Conservation (phyloP, 2,888 invertebrate species). For the Phlogophora meticulosa region DNA sequence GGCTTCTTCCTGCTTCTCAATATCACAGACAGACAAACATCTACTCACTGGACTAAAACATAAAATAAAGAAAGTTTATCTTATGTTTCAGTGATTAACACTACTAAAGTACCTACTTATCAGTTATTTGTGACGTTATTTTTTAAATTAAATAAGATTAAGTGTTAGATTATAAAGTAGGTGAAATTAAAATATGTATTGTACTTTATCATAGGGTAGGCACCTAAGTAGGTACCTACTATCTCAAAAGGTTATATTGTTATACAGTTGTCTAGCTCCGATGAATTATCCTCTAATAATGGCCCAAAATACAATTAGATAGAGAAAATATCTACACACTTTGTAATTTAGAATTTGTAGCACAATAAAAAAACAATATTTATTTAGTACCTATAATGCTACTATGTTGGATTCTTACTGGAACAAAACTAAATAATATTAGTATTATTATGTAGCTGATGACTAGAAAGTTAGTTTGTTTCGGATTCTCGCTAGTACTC, state of each 20-base stretch:
- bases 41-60: conserved; percentile 11
- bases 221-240: conserved; percentile 29
- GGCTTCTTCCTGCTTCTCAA: conserved; percentile 67
- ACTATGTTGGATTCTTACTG: neutral
- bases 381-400: neutral
- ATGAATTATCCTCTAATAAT: neutral
- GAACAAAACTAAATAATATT: conserved; percentile 19
- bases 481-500: conserved; percentile 39
- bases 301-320: neutral
- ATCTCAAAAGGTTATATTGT: neutral
- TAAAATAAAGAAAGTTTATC: neutral
- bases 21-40: conserved; percentile 52
- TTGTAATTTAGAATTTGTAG: neutral
- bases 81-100: conserved; percentile 23
- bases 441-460: conserved; percentile 47
- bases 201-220: neutral
- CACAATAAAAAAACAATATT: neutral
- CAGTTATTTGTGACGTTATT: conserved; percentile 15
- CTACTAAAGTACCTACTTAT: neutral
- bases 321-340: neutral
- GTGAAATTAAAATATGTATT: conserved; percentile 8
- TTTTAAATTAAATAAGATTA: conserved; percentile 6
- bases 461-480: conserved; percentile 63
- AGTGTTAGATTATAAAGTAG: neutral
- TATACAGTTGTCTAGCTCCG: neutral